These are phyloP conservation scores for Cantharis nigra DNA, from an alignment of 2,888 invertebrate species.

Conservation along the genomic window DNA sequence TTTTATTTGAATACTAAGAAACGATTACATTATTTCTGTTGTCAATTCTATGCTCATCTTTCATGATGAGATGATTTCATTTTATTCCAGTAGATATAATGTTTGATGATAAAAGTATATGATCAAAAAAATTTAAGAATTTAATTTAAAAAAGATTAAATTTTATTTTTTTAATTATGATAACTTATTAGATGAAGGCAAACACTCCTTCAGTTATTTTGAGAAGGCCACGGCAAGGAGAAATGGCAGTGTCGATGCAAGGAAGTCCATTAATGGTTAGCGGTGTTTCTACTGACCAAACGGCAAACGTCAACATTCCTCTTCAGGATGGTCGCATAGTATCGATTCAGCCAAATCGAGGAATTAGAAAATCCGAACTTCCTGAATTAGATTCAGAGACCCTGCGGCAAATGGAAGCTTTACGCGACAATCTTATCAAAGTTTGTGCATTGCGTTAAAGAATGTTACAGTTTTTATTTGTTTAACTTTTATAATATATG, in stretches of 20 bases:
- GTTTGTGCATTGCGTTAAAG: constrained; percentile 22
- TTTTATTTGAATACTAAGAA: too few relatives aligned
- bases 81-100: too few relatives aligned
- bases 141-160: too few relatives aligned
- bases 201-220: constrained; percentile 66
- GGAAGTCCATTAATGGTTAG: constrained; percentile 70
- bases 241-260: constrained; percentile 70
- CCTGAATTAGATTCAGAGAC: constrained; percentile 55
- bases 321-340: constrained; percentile 66
- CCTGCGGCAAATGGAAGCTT: constrained; percentile 57
- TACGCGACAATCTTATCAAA: constrained; percentile 58
- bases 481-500: too few relatives aligned
- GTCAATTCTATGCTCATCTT: too few relatives aligned
- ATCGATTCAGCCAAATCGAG: constrained; percentile 63
- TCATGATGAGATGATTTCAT: too few relatives aligned
- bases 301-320: constrained; percentile 70
- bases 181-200: constrained; percentile 59
- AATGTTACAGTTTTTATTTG: too few relatives aligned
- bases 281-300: constrained; percentile 56
- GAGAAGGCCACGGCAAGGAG: constrained; percentile 65
- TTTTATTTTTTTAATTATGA: background rate
- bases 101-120: too few relatives aligned
- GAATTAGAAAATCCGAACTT: constrained; percentile 54
- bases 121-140: too few relatives aligned
- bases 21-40: too few relatives aligned